Evolutionary conservation across 2,113 vertebrate genomes (phyloP).

Genomic region (Pterocles orientalis): DNA sequence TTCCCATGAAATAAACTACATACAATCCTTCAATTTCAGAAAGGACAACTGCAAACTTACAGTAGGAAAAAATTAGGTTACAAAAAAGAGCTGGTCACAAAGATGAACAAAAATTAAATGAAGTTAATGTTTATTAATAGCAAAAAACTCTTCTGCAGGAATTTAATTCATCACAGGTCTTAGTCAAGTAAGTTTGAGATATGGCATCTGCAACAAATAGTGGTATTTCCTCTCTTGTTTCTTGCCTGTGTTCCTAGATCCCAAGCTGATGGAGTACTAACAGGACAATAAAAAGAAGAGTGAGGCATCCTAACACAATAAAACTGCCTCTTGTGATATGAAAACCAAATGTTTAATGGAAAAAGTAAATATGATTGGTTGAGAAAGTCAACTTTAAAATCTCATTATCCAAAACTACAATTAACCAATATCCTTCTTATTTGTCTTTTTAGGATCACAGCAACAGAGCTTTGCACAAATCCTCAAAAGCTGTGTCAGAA

Average conservation of each 20-base stretch:
- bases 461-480: background rate
- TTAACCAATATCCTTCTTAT: background rate
- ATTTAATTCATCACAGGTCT: background rate
- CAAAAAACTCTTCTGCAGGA: background rate
- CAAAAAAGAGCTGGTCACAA: background rate
- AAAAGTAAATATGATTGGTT: background rate
- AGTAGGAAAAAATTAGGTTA: background rate
- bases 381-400: background rate
- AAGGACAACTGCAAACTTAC: background rate
- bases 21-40: background rate
- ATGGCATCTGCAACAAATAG: background rate
- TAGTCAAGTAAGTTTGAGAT: background rate
- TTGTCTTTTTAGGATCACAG: background rate
- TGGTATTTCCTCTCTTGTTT: background rate
- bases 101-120: background rate
- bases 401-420: background rate
- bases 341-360: background rate
- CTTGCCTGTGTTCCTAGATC: background rate
- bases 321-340: background rate
- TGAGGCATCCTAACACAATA: background rate
- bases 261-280: background rate
- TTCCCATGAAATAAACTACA: constrained; percentile 12
- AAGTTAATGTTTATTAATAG: background rate
- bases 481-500: background rate
- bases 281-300: background rate